Conservation (phyloP, 2,113 vertebrate genomes). For the Pandion haliaetus region DNA sequence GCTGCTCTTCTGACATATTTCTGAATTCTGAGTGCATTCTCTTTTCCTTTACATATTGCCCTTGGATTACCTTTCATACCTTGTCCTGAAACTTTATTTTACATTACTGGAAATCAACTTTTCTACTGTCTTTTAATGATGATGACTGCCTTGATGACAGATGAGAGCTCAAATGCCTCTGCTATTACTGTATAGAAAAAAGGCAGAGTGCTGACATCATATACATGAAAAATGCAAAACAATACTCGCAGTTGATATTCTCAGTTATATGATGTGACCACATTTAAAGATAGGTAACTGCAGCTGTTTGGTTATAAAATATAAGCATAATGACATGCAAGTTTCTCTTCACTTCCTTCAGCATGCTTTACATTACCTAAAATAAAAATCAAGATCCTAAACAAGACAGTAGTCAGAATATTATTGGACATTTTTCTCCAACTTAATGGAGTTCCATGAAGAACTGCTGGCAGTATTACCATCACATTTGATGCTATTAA, state of each 20-base stretch:
- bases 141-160: conserved; percentile 5
- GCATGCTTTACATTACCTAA: conserved; percentile 31
- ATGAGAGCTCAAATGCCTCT: neutral
- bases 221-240: neutral
- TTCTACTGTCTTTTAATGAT: conserved; percentile 1
- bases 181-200: neutral
- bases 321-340: conserved; percentile 53
- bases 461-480: neutral
- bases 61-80: neutral
- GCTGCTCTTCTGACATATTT: neutral
- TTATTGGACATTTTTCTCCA: conserved; percentile 19
- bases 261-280: conserved; percentile 19
- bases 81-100: neutral
- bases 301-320: neutral
- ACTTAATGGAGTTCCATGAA: neutral
- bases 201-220: neutral
- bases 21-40: neutral
- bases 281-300: conserved; percentile 4
- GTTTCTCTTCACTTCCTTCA: neutral
- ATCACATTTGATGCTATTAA: conserved; percentile 4
- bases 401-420: neutral
- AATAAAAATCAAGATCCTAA: conserved; percentile 22
- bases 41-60: neutral
- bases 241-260: neutral
- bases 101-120: conserved; percentile 6